These are phyloP conservation scores for Miichthys miiuy DNA, from an alignment of 2,797 vertebrate species.

Conservation along the genomic window DNA sequence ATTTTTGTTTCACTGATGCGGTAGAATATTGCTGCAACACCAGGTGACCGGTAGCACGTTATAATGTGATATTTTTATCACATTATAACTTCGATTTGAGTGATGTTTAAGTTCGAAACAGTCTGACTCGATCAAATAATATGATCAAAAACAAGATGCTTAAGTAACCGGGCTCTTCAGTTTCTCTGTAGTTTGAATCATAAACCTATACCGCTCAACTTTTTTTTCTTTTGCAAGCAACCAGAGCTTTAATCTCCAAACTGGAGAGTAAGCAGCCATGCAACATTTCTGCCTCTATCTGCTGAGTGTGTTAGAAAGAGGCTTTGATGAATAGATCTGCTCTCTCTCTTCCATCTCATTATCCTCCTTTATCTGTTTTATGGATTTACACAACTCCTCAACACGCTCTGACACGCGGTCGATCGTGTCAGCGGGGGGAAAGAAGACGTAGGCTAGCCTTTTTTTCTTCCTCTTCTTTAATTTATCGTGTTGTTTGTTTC, in stretches of 20 bases:
- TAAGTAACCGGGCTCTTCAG: constrained; percentile 7
- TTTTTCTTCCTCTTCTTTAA: background rate
- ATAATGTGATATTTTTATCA: no score
- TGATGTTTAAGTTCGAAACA: no score
- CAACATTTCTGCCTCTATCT: constrained; percentile 65
- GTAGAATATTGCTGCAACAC: no score
- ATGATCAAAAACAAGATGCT: background rate
- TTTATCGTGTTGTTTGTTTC: constrained; percentile 42
- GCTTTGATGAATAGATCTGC: constrained; percentile 84
- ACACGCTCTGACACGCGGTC: constrained; percentile 68
- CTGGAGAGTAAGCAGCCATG: constrained; percentile 72
- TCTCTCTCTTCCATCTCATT: constrained; percentile 81
- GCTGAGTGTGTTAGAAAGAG: constrained; percentile 82
- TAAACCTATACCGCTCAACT: constrained; percentile 39
- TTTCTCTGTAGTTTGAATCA: constrained; percentile 41
- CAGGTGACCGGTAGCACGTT: no score
- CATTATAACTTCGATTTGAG: no score
- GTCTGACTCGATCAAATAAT: no score
- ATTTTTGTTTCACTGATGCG: no score
- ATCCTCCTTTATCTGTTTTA: constrained; percentile 83
- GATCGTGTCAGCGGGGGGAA: constrained; percentile 53
- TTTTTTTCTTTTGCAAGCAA: constrained; percentile 57
- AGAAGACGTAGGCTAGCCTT: constrained; percentile 52
- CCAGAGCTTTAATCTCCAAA: constrained; percentile 76
- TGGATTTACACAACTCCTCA: constrained; percentile 81